Conservation (phyloP, 2,113 vertebrate genomes). For the Sisor rabdophorus region DNA sequence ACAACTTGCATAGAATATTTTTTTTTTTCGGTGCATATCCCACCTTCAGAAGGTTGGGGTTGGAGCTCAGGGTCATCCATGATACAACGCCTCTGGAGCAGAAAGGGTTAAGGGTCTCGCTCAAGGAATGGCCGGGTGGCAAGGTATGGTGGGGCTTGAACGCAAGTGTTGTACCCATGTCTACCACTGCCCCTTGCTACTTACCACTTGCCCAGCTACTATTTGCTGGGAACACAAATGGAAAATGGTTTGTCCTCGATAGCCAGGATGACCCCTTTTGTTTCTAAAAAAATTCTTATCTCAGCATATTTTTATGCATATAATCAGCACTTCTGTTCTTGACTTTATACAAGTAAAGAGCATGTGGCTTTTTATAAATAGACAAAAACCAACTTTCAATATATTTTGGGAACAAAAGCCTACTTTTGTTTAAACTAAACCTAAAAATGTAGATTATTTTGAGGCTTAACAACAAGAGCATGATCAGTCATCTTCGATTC, state of each 20-base stretch:
- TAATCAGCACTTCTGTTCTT: neutral
- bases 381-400: constrained; percentile 16
- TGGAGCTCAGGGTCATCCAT: no score
- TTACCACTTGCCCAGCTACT: neutral
- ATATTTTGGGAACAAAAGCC: constrained; percentile 29
- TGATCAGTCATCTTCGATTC: neutral
- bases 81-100: no score
- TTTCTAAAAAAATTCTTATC: neutral
- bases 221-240: neutral
- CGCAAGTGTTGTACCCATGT: no score
- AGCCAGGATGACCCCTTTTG: neutral
- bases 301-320: neutral
- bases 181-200: no score
- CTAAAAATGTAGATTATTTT: neutral
- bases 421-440: constrained; percentile 26
- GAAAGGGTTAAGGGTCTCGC: no score
- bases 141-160: no score
- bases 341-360: constrained; percentile 6
- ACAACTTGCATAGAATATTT: no score
- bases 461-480: neutral
- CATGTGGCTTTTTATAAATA: constrained; percentile 49
- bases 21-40: no score
- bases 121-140: no score
- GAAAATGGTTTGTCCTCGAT: neutral
- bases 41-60: no score